Percentiles rank a stretch among this genome's conserved stretches.
These are phyloP conservation scores for Sarcoramphus papa DNA, from an alignment of 2,797 vertebrate genomes.

Conservation along the genomic window DNA sequence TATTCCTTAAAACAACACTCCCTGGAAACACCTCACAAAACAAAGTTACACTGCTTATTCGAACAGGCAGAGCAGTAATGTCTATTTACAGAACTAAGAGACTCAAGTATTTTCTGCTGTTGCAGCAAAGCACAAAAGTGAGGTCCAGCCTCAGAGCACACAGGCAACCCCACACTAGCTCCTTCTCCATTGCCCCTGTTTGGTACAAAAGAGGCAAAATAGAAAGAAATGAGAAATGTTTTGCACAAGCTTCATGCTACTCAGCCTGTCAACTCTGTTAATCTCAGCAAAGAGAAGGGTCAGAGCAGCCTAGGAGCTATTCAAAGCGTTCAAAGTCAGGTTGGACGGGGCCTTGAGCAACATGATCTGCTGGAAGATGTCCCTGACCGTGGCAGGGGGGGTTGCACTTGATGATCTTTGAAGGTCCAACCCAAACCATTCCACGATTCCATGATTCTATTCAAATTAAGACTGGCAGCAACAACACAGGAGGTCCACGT, in stretches of 20 bases:
- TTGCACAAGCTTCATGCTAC: neutral
- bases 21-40: neutral
- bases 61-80: neutral
- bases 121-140: neutral
- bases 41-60: neutral
- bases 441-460: neutral
- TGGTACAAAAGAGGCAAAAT: neutral
- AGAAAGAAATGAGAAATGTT: neutral
- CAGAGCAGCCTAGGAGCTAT: neutral
- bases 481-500: neutral
- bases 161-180: neutral
- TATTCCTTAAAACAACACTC: neutral
- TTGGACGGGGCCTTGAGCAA: neutral
- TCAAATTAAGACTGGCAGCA: neutral
- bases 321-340: neutral
- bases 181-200: neutral
- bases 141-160: neutral
- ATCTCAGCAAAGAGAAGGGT: neutral
- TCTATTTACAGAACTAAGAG: neutral
- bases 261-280: neutral
- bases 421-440: neutral
- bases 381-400: fast-evolving
- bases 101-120: neutral
- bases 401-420: neutral
- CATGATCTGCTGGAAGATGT: neutral